phyloP scores from a whole-genome alignment of 2,888 invertebrate species.

The Lymantria dispar region DNA sequence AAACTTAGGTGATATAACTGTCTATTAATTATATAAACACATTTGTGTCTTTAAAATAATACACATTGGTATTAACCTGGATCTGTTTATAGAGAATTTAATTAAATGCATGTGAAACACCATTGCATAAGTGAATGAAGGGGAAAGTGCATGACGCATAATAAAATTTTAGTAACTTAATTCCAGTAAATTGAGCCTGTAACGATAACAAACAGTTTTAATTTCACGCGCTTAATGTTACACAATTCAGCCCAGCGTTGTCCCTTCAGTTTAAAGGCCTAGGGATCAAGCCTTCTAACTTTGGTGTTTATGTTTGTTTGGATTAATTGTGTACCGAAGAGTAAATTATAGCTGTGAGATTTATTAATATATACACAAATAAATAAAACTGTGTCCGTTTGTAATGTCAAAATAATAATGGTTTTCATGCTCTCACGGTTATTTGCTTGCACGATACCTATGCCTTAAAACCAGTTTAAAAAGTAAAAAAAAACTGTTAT shows the following conservation, averaged over 20 bases:
- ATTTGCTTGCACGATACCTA: no score
- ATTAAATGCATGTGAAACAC: slow-evolving; percentile 12
- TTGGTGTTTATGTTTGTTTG: no score
- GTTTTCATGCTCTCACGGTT: no score
- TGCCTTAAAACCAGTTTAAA: no score
- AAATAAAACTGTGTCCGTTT: no score
- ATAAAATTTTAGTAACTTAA: slow-evolving; percentile 23
- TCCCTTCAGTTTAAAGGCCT: background rate
- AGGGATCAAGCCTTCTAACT: no score
- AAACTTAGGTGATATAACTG: background rate
- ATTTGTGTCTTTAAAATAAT: no score
- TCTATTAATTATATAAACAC: background rate
- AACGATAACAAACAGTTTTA: slow-evolving; percentile 4
- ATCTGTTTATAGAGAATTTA: background rate
- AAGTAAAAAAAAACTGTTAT: no score
- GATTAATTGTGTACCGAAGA: no score
- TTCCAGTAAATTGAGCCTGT: slow-evolving; percentile 16
- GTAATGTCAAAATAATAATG: no score
- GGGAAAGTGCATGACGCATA: slow-evolving; percentile 11
- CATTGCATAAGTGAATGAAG: background rate
- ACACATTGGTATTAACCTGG: background rate
- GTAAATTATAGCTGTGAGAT: no score
- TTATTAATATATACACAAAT: no score
- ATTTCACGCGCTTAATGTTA: background rate
- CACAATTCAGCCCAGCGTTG: background rate